These are phyloP conservation scores for Adelges cooleyi DNA, from an alignment of 1,140 invertebrate species.

Conservation along the genomic window DNA sequence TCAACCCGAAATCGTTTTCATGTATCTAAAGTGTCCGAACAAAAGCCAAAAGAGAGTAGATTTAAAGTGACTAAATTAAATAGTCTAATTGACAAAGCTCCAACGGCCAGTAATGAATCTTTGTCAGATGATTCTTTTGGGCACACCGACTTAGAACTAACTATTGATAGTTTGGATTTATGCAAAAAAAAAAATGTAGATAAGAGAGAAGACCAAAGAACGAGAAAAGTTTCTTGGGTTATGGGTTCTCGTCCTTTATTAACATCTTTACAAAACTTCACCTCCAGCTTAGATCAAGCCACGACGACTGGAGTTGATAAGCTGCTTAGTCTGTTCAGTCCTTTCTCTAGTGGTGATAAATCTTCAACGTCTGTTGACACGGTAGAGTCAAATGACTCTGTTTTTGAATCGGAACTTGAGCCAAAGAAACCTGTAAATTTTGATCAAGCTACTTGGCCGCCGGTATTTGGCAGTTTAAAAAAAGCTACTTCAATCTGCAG, in stretches of 20 bases:
- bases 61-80: slow-evolving; percentile 23
- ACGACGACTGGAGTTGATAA: slow-evolving; percentile 15
- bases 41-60: slow-evolving; percentile 24
- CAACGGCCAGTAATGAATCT: slow-evolving; percentile 18
- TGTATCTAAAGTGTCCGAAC: slow-evolving; percentile 32
- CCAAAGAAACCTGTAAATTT: slow-evolving; percentile 16
- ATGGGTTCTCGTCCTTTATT: slow-evolving; percentile 15
- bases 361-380: slow-evolving; percentile 11
- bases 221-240: slow-evolving; percentile 21
- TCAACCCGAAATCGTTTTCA: slow-evolving; percentile 35
- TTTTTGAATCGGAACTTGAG: slow-evolving; percentile 14
- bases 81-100: slow-evolving; percentile 10
- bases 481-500: slow-evolving; percentile 18
- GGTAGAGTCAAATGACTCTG: slow-evolving; percentile 16
- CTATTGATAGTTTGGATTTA: slow-evolving; percentile 19
- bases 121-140: slow-evolving; percentile 24
- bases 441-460: slow-evolving; percentile 23
- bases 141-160: slow-evolving; percentile 10
- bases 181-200: slow-evolving; percentile 17
- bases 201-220: slow-evolving; percentile 19
- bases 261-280: slow-evolving; percentile 19
- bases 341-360: slow-evolving; percentile 15
- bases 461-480: slow-evolving; percentile 17
- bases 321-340: slow-evolving; percentile 9
- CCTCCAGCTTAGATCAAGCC: slow-evolving; percentile 7